Evolutionary conservation across 2,888 invertebrate genomes (phyloP), one percentile per base, ranked within the genome.

Genomic region (Rhingia rostrata): DNA sequence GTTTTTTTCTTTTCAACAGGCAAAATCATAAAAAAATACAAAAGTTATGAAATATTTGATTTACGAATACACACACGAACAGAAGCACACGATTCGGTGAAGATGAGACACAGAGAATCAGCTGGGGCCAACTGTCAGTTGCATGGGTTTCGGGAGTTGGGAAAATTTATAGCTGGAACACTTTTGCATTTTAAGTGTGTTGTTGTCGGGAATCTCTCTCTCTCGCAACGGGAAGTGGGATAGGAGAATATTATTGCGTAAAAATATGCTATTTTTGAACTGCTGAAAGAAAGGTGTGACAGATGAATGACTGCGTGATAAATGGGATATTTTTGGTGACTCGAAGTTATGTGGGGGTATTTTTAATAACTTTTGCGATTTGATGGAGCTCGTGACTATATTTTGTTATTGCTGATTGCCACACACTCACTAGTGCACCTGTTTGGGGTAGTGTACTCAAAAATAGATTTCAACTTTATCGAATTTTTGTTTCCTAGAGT

Each of bases 151-250:
- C 30, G 77, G 22, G 39, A 43, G 30, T 51, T 41, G 61, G 63
- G 64, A 49, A 66, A 74, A 79, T 83, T 79, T 83, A 83, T 79
- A 45, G 51, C 58, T 51, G 33, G 54, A 73, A 63, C 53, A 63
- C 66, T 79, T 84, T 84, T 64, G 79, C 74, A 54, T 80, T 69
- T 79, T 47, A 58, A 73, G 39, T 66, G 61, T 70, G 41, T 53
- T 22, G n/a, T 64, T 56, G 67, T 74, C 61, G 41, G 39, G 22
- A 2, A 1, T 22, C 22, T 22, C 22, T 80, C 69, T 70, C 33
- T 30, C 22, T 49, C 5, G 6, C 47, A 47, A 22, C 47, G 30
- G 14, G 22, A 35, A 39, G 3, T 64, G 6, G 10, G 32, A 14
- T 22, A 22, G 1, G 22, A 22, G 22, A 22, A 22, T 37, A 51